A percentile compares a stretch with the other conserved stretches of the same genome.
These are phyloP conservation scores for Todiramphus chloris DNA, from an alignment of 2,113 vertebrate species.

Conservation along the genomic window DNA sequence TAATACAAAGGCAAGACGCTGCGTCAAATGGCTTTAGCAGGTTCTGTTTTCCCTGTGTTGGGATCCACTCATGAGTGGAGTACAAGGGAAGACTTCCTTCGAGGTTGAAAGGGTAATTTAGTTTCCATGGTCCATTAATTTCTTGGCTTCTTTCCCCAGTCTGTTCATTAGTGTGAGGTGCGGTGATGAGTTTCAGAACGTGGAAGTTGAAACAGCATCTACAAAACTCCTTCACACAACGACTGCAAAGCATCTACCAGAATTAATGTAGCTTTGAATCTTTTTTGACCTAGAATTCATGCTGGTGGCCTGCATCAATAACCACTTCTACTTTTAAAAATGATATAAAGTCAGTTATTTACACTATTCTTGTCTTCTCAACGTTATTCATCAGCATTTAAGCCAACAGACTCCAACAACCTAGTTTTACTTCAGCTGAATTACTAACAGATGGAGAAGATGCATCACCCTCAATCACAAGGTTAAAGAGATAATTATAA, in stretches of 20 bases:
- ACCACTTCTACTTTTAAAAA: not conserved
- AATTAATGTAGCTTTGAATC: constrained; percentile 1
- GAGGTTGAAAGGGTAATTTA: constrained; percentile 63
- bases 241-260: not conserved
- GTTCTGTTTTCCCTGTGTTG: constrained; percentile 10
- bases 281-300: not conserved
- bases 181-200: constrained; percentile 19
- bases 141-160: constrained; percentile 43
- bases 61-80: constrained; percentile 16
- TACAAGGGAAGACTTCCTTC: constrained; percentile 19
- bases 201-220: constrained; percentile 33
- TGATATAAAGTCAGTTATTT: not conserved
- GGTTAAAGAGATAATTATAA: constrained; percentile 43
- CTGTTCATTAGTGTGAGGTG: constrained; percentile 49
- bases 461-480: constrained; percentile 35
- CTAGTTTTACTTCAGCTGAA: constrained; percentile 15
- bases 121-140: constrained; percentile 63
- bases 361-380: not conserved
- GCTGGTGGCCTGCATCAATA: not conserved
- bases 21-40: constrained; percentile 23
- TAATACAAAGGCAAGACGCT: not conserved
- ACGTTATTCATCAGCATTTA: not conserved
- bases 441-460: constrained; percentile 55
- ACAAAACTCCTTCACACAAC: constrained; percentile 24
- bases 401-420: constrained; percentile 24